Conservation (phyloP, 1,140 invertebrate genomes). For the Trinorchestia longiramus region DNA sequence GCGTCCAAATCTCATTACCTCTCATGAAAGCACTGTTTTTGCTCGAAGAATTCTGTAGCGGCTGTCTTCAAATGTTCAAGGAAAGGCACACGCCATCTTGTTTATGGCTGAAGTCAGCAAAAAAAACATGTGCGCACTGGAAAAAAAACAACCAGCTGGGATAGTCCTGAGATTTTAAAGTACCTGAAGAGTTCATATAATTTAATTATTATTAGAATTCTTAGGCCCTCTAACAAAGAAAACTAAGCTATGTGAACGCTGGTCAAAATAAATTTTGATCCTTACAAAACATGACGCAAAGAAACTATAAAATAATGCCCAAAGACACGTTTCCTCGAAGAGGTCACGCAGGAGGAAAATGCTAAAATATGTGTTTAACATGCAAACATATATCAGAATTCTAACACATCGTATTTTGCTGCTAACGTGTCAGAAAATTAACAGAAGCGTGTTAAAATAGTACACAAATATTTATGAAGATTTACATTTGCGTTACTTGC, state of each 20-base stretch:
- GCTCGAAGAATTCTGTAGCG: constrained; percentile 35
- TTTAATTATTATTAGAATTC: neutral
- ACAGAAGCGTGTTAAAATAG: too few relatives aligned
- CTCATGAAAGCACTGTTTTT: constrained; percentile 38
- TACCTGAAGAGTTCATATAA: neutral
- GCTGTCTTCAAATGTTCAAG: constrained; percentile 37
- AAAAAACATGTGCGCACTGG: neutral
- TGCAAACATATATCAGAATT: too few relatives aligned
- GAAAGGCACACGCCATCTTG: neutral
- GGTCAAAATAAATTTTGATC: neutral
- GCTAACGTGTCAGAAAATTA: too few relatives aligned
- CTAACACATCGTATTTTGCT: too few relatives aligned
- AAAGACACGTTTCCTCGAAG: neutral
- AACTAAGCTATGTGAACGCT: neutral
- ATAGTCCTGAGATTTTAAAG: neutral
- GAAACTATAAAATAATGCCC: neutral
- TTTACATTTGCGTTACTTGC: too few relatives aligned
- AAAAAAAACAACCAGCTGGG: neutral
- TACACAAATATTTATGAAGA: too few relatives aligned
- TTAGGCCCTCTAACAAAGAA: neutral
- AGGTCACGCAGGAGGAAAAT: too few relatives aligned
- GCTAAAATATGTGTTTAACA: too few relatives aligned
- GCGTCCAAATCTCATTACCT: constrained; percentile 49
- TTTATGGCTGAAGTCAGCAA: constrained; percentile 39
- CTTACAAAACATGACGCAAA: neutral